Evolutionary conservation across 2,888 invertebrate species (phyloP), one percentile per base, ranked within the genome.

Genomic region (Ceraclea dissimilis): DNA sequence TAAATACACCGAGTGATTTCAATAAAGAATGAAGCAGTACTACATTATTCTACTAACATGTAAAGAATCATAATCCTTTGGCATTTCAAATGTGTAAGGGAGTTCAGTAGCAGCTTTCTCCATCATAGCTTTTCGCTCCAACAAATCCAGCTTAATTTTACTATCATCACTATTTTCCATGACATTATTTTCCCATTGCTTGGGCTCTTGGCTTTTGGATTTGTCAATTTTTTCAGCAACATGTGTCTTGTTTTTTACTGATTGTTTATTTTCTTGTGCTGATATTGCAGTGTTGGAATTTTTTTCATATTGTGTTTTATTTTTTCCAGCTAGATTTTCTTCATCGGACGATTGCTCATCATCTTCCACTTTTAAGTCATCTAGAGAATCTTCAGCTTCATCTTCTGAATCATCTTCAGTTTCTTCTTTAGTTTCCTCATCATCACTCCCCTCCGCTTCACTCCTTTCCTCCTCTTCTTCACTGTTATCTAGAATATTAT

Each of bases 51-150:
- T 19, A 46, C 46, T 49, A 60, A 63, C 63, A 46, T 60, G 67
- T 46, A 90, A 77, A 56, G 78, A 78, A 57, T 86, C 82, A 66
- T 84, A 86, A 13, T 68, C 76, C 17, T 78, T 73, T 1, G 88
- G 86, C 61, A 84, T 80, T 72, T 72, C 52, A 69, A 78, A 71
- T 1, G 78, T 81, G 60, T 73, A 81, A 1, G 82, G 81, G 16
- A 88, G 68, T 66, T 85, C 83, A 61, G 75, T 68, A 57, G 74
- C 70, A 11, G 80, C 80, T 63, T 74, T 70, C 55, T 80, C 80
- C 74, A 79, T 79, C 34, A 76, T 69, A 62, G 72, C 66, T 66
- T 77, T 76, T 33, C 71, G 65, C 52, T 67, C 68, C 33, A 70
- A 63, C 46, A 75, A 64, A 63, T 72, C 70, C 22, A 65, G 60